Percentiles rank a stretch among this genome's conserved stretches.
phyloP scores from a whole-genome alignment of 2,113 vertebrate species.

The Orientallactaga bullata region DNA sequence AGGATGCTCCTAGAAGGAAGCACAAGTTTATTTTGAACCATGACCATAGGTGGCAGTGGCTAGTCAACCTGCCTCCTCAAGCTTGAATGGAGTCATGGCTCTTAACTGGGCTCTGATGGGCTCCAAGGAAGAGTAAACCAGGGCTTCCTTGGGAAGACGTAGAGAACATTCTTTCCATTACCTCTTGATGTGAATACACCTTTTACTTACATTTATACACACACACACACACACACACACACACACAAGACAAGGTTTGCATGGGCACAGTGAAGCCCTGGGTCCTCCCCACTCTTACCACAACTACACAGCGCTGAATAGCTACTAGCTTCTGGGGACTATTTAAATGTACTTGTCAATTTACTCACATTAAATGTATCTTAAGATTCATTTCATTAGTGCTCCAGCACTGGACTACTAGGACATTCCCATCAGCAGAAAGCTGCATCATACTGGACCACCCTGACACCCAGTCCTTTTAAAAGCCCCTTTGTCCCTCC shows the following conservation, averaged over 20 bases:
- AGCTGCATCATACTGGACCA: not conserved
- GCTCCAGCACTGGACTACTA: not conserved
- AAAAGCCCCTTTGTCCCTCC: not conserved
- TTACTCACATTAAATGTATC: not conserved
- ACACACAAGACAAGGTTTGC: not conserved
- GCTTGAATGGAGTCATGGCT: not conserved
- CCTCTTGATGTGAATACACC: not conserved
- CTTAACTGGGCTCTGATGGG: not conserved
- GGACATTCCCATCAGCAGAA: not conserved
- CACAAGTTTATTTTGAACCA: not conserved
- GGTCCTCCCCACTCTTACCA: not conserved
- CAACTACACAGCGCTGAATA: not conserved
- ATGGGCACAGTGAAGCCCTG: accelerated
- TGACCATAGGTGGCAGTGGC: not conserved
- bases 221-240: not conserved
- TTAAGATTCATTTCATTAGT: not conserved
- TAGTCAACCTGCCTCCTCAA: not conserved
- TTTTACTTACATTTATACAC: not conserved
- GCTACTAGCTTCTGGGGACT: too few species aligned
- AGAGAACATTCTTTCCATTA: not conserved
- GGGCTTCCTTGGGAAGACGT: not conserved
- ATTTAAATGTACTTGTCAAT: not conserved
- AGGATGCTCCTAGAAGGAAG: not conserved
- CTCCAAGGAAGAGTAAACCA: not conserved
- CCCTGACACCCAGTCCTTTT: not conserved